Evolutionary conservation across 2,888 invertebrate species (phyloP).

Genomic region (Brachyptera putata): DNA sequence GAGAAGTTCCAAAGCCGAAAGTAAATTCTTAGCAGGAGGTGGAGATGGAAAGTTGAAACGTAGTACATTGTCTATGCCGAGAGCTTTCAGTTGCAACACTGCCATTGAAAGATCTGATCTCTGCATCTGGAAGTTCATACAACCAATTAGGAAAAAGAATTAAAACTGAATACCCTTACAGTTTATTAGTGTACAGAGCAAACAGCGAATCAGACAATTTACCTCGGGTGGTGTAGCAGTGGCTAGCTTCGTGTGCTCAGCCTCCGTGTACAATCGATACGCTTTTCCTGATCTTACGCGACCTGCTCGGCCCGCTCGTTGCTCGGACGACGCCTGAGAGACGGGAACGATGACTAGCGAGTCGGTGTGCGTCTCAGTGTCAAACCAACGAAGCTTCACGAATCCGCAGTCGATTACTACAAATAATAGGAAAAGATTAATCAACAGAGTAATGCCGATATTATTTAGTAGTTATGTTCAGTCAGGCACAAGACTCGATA

Average conservation of each 20-base stretch:
- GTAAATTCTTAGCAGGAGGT: conserved; percentile 83
- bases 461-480: neutral
- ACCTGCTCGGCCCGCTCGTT: conserved; percentile 91
- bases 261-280: conserved; percentile 78
- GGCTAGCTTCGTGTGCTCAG: conserved; percentile 65
- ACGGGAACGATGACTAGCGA: conserved; percentile 76
- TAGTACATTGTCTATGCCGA: conserved; percentile 89
- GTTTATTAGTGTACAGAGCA: too few species aligned
- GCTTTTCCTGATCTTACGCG: conserved; percentile 79
- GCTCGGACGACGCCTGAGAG: conserved; percentile 84
- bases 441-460: neutral
- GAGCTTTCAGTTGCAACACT: conserved; percentile 84
- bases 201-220: too few species aligned
- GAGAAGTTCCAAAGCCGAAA: conserved; percentile 79
- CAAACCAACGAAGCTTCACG: conserved; percentile 89
- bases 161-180: too few species aligned
- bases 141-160: too few species aligned
- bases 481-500: conserved; percentile 6
- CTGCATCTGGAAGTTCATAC: too few species aligned
- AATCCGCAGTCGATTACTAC: conserved; percentile 93
- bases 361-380: conserved; percentile 77
- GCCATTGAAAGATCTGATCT: conserved; percentile 80
- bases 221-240: conserved; percentile 85
- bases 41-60: conserved; percentile 89
- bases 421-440: neutral